phyloP scores from a whole-genome alignment of 1,140 invertebrate genomes.

The Neodiprion fabricii region DNA sequence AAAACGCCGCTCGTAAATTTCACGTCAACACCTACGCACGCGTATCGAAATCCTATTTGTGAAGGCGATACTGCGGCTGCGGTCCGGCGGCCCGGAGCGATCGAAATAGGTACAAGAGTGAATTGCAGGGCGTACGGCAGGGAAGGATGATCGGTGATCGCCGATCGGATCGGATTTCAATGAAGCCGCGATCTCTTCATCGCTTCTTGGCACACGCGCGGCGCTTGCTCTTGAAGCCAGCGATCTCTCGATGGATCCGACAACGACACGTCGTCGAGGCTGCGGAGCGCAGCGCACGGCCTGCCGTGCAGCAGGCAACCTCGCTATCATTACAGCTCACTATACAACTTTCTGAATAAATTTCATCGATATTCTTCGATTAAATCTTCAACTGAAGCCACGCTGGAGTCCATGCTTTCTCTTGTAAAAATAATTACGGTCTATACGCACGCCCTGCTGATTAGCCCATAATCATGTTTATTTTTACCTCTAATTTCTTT shows the following conservation, averaged over 20 bases:
- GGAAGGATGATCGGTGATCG: constrained; percentile 12
- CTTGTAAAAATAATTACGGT: neutral
- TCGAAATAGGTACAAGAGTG: too few relatives aligned
- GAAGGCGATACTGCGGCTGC: neutral
- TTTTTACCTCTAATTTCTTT: too few relatives aligned
- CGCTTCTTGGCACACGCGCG: constrained; percentile 7
- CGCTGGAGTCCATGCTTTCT: neutral
- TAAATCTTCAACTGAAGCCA: neutral
- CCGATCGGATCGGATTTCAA: constrained; percentile 20
- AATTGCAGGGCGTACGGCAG: neutral
- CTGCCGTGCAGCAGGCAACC: neutral
- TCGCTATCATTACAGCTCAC: neutral
- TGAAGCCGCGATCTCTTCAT: constrained; percentile 18
- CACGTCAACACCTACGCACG: too few relatives aligned
- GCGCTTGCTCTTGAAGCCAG: neutral
- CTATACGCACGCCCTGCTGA: too few relatives aligned
- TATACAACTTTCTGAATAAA: neutral
- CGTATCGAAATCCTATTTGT: too few relatives aligned
- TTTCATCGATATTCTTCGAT: constrained; percentile 2
- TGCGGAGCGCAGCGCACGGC: too few relatives aligned
- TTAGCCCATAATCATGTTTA: too few relatives aligned
- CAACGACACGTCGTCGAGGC: neutral
- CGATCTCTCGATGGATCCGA: neutral
- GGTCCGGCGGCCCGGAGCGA: neutral
- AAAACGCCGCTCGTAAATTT: too few relatives aligned